Conservation (phyloP, 2,113 vertebrate genomes). For the Lontra canadensis region DNA sequence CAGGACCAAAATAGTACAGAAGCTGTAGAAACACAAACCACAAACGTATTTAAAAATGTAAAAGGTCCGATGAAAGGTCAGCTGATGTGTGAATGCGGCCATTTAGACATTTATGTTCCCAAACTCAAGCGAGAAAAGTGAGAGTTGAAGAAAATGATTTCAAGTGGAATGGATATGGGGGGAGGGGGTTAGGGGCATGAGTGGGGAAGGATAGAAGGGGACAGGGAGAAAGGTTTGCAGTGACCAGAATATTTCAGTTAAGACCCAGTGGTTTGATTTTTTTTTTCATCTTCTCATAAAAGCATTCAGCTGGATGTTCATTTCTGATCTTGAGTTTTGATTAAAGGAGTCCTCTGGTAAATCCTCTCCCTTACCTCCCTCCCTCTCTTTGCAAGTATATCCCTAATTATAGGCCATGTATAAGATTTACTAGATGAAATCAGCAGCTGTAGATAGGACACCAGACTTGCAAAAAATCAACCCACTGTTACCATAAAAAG, state of each 20-base stretch:
- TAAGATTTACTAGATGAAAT: constrained; percentile 65
- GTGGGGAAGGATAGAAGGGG: not conserved
- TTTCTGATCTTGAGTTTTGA: constrained; percentile 39
- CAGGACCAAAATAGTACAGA: not conserved
- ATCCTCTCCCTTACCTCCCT: constrained; percentile 43
- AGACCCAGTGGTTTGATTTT: not conserved
- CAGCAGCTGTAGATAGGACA: constrained; percentile 63
- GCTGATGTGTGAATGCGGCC: not conserved
- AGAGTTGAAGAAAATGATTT: not conserved
- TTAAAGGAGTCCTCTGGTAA: constrained; percentile 43
- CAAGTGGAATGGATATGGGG: not conserved
- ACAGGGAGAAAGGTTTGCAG: not conserved
- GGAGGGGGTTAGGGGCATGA: not conserved
- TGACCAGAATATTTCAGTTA: not conserved
- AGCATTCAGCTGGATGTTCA: not conserved
- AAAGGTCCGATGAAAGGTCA: not conserved
- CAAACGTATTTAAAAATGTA: not conserved
- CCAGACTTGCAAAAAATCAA: constrained; percentile 53
- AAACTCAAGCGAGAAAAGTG: not conserved
- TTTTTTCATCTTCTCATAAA: not conserved
- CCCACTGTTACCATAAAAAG: constrained; percentile 58
- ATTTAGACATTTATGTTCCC: not conserved
- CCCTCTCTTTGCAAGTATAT: constrained; percentile 55
- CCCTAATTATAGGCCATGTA: constrained; percentile 62
- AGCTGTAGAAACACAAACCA: not conserved